Conservation (phyloP, 2,888 invertebrate species). For the Gortyna flavago region DNA sequence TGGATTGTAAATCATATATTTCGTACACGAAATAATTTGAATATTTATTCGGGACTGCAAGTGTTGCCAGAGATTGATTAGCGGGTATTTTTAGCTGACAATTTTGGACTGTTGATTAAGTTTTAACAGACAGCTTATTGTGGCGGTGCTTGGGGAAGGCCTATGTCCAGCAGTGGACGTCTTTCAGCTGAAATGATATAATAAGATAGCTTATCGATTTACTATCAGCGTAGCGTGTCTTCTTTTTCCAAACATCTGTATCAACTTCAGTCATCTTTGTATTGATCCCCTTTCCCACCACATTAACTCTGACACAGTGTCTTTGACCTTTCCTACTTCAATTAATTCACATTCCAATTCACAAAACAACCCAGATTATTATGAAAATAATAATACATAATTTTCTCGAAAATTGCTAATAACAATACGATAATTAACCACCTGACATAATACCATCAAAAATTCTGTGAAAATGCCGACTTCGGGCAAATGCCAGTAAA, state of each 20-base stretch:
- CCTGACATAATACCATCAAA: slow-evolving; percentile 20
- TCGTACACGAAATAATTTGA: slow-evolving; percentile 56
- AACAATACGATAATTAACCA: background rate
- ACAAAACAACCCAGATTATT: background rate
- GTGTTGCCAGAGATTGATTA: slow-evolving; percentile 33
- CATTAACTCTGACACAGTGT: too few species aligned
- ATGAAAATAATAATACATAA: background rate
- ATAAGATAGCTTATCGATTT: background rate
- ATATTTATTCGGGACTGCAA: slow-evolving; percentile 56
- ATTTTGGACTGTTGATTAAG: slow-evolving; percentile 4
- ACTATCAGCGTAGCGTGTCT: background rate
- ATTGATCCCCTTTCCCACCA: background rate
- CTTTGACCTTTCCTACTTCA: background rate
- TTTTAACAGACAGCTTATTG: too few species aligned
- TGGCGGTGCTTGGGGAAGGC: background rate
- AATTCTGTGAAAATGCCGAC: slow-evolving; percentile 42
- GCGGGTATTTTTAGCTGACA: slow-evolving; percentile 28
- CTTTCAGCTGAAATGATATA: too few species aligned
- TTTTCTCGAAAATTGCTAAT: background rate
- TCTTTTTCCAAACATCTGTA: too few species aligned
- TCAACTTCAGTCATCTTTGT: background rate
- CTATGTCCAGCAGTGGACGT: too few species aligned
- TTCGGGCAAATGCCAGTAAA: slow-evolving; percentile 23
- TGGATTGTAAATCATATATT: slow-evolving; percentile 69
- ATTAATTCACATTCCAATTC: background rate